These are phyloP conservation scores for Microtus oregoni DNA, from an alignment of 2,113 vertebrate species.

Conservation along the genomic window DNA sequence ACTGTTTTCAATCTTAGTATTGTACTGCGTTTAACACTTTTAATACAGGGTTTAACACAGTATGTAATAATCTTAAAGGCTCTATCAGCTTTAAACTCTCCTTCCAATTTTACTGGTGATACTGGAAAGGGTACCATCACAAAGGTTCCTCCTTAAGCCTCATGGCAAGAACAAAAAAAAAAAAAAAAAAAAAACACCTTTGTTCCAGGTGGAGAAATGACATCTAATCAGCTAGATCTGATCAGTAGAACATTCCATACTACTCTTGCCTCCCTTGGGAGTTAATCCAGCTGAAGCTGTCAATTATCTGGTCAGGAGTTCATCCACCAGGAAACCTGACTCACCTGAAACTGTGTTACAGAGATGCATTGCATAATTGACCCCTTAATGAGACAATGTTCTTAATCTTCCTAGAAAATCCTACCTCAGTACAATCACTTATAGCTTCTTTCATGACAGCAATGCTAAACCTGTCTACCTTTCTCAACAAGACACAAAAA, in stretches of 20 bases:
- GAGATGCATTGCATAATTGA: no score
- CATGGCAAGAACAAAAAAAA: not conserved
- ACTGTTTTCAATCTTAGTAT: no score
- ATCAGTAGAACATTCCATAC: not conserved
- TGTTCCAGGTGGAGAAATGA: not conserved
- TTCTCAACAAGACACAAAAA: not conserved
- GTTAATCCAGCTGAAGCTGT: not conserved
- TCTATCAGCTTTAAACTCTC: not conserved
- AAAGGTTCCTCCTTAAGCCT: not conserved
- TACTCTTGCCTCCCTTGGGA: not conserved
- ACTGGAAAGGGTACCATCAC: not conserved
- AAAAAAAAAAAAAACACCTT: no score
- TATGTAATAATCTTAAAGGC: not conserved
- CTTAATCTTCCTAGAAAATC: not conserved
- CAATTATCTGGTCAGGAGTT: no score
- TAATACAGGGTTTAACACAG: not conserved
- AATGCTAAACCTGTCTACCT: not conserved
- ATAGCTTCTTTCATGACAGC: no score
- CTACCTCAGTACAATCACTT: not conserved
- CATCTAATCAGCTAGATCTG: no score
- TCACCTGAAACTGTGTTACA: not conserved
- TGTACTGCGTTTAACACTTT: not conserved
- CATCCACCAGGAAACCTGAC: not conserved
- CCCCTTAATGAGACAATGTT: not conserved
- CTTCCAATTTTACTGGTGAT: not conserved